Conservation (phyloP, 2,888 invertebrate species). For the Scaptomyza caliginosa region DNA sequence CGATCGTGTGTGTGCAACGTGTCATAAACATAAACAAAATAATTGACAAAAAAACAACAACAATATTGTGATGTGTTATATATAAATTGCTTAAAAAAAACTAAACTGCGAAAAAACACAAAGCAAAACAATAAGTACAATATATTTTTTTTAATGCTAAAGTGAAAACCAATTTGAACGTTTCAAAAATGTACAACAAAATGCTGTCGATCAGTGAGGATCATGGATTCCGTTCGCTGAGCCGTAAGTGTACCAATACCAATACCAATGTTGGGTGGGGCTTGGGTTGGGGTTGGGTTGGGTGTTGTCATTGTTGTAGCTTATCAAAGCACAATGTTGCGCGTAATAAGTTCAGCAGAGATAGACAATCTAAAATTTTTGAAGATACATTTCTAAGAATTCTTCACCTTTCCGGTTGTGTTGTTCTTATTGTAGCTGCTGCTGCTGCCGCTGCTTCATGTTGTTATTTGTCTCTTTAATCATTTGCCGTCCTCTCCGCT, state of each 20-base stretch:
- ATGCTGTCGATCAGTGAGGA: conserved; percentile 84
- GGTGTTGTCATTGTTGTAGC: background rate
- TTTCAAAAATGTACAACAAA: conserved; percentile 73
- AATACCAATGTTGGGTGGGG: no score
- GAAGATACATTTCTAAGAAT: conserved; percentile 58
- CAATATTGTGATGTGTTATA: conserved; percentile 57
- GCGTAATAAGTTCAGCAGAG: conserved; percentile 27
- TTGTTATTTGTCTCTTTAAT: conserved; percentile 53
- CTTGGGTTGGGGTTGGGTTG: background rate
- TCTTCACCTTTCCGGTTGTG: conserved; percentile 53
- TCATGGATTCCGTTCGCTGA: conserved; percentile 84
- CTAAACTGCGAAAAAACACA: conserved; percentile 5
- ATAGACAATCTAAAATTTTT: conserved; percentile 38
- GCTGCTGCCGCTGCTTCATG: background rate
- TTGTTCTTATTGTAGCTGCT: conserved; percentile 3
- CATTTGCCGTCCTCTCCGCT: conserved; percentile 57
- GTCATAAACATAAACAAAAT: conserved; percentile 29
- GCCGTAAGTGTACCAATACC: conserved; percentile 81
- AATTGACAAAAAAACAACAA: conserved; percentile 15
- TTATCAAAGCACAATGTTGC: conserved; percentile 36
- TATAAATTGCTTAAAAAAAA: background rate
- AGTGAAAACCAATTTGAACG: conserved; percentile 23
- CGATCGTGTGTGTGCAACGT: conserved; percentile 69
- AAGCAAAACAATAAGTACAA: conserved; percentile 16
- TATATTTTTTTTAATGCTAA: conserved; percentile 33